Percentiles rank a stretch among this genome's conserved stretches.
Evolutionary conservation across 2,113 vertebrate genomes (phyloP).

Genomic region (Petrocephalus zakoni): DNA sequence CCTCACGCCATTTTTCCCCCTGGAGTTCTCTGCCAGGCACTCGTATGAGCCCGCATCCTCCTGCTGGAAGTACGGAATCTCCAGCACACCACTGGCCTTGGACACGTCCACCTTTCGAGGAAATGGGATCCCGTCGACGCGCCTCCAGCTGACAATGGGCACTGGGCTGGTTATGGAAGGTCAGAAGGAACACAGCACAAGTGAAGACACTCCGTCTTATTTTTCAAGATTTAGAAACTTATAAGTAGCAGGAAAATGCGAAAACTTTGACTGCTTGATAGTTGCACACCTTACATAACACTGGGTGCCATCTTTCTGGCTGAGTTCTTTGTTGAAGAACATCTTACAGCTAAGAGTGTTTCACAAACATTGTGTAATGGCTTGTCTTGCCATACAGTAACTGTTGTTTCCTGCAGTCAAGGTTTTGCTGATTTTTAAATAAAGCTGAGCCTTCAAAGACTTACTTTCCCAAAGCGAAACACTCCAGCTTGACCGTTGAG

Average conservation of each 20-base stretch:
- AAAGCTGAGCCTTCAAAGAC: conserved; percentile 40
- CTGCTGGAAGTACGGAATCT: conserved; percentile 95
- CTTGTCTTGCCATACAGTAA: neutral
- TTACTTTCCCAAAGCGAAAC: conserved; percentile 98
- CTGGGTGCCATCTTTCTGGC: neutral
- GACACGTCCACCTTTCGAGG: conserved; percentile 83
- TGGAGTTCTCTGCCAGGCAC: conserved; percentile 86
- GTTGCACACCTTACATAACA: neutral
- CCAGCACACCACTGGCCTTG: conserved; percentile 79
- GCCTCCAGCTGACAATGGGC: conserved; percentile 81
- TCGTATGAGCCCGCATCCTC: conserved; percentile 86
- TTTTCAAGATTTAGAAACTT: neutral
- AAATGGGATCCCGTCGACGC: conserved; percentile 75
- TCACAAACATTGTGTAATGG: neutral
- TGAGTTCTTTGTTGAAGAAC: neutral
- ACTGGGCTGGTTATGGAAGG: conserved; percentile 66
- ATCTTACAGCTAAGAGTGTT: neutral
- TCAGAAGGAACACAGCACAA: neutral
- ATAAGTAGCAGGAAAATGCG: neutral
- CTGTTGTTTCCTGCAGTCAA: neutral
- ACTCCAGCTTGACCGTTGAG: conserved; percentile 85
- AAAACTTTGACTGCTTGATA: neutral
- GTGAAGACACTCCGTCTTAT: neutral
- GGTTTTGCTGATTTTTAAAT: neutral
- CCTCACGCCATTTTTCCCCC: conserved; percentile 82